These are phyloP conservation scores for Asbolus verrucosus DNA, from an alignment of 1,140 invertebrate genomes.

Conservation along the genomic window DNA sequence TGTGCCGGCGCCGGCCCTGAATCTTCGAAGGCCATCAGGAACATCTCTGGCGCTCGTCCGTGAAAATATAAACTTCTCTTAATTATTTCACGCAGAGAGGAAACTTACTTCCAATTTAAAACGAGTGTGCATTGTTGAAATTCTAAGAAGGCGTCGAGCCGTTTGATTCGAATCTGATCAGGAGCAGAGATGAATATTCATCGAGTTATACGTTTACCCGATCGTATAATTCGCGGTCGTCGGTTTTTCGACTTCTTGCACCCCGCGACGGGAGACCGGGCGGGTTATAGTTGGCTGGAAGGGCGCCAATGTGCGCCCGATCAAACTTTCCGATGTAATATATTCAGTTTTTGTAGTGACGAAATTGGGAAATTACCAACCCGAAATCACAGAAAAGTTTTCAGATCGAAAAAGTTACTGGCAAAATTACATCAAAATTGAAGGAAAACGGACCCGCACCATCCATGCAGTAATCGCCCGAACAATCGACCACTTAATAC, in stretches of 20 bases:
- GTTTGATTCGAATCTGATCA: conserved; percentile 50
- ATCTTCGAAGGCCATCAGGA: too few species aligned
- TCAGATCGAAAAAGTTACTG: conserved; percentile 42
- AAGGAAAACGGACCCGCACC: too few species aligned
- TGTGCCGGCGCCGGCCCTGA: too few species aligned
- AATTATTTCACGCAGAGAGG: conserved; percentile 50
- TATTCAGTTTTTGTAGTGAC: conserved; percentile 40
- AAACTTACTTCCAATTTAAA: conserved; percentile 48
- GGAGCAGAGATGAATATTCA: conserved; percentile 49
- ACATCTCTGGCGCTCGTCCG: too few species aligned
- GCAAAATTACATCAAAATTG: conserved; percentile 36
- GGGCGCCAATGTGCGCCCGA: conserved; percentile 29
- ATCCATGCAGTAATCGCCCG: too few species aligned
- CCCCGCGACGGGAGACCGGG: too few species aligned
- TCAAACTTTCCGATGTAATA: conserved; percentile 43
- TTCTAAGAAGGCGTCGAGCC: conserved; percentile 48
- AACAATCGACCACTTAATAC: too few species aligned
- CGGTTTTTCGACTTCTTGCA: conserved; percentile 35
- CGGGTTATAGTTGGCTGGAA: conserved; percentile 30
- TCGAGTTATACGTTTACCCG: conserved; percentile 42
- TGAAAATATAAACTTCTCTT: conserved; percentile 46
- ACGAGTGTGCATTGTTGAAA: conserved; percentile 45
- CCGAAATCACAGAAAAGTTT: conserved; percentile 38
- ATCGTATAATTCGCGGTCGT: conserved; percentile 45
- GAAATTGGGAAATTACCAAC: conserved; percentile 44